Evolutionary conservation across 1,140 invertebrate species (phyloP), one percentile per base, ranked within the genome.

Genomic region (Daktulosphaira vitifoliae): DNA sequence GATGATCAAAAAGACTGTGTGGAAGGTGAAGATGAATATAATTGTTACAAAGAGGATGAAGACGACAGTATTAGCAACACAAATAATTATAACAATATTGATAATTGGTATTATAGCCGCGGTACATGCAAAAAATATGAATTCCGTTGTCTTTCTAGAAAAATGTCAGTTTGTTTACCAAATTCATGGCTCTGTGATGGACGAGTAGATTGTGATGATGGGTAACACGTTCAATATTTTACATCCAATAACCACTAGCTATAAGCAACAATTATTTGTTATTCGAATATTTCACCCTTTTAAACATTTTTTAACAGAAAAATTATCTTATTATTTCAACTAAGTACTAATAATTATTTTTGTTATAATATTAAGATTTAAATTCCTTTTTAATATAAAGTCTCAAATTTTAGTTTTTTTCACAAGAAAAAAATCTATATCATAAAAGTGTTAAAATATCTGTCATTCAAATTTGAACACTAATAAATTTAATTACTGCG

Each of bases 101-200:
- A 59, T 38, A 67, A 68, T 51, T 65, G 59, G 48, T 62, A 65
- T 49, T 68, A 62, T 29, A 62, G 20, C n/a, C 52, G 59, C 50
- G 65, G 62, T 33, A 65, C 56, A 37, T 71, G 69, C 50, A 65
- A 67, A 23, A 70, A 65, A 26, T 66, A 66, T 29, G 71, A 69
- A 65, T 71, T 70, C 65, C 65, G 66, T 20, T 71, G 70, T 59
- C 54, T 50, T 13, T 65, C 65, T 13, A 59, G 67, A 52, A 66
- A 53, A 50, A 56, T 68, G 16, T 54, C 56, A 0, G 66, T 71
- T 6, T 71, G 70, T 49, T 53, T 71, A n/a, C 70, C 70, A 2
- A 69, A 54, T 46, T 70, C 56, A 13, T 71, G 69, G 69, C 44
- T 71, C 0, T 71, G 70, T 64, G 70, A 71, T 22, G 70, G 70